phyloP scores from a whole-genome alignment of 2,888 invertebrate species.

The Mantis religiosa region DNA sequence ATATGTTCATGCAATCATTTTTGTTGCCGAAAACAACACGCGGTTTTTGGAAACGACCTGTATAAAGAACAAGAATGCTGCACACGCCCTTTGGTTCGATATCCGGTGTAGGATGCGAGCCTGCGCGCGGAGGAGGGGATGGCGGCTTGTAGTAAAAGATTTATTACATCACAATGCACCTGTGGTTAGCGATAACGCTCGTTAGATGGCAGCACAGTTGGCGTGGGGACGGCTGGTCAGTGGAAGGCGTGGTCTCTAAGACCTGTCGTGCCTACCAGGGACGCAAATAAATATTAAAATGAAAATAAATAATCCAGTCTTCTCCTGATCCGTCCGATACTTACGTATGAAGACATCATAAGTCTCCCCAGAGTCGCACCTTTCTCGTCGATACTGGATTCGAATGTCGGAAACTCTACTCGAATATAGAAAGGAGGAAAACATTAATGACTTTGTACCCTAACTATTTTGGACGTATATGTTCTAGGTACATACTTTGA shows the following conservation, averaged over 20 bases:
- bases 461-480: too few relatives aligned
- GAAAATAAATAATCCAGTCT: neutral
- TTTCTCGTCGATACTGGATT: too few relatives aligned
- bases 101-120: neutral
- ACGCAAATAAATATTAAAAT: neutral
- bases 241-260: neutral
- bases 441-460: too few relatives aligned
- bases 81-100: neutral
- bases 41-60: neutral
- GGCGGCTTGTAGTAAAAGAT: neutral
- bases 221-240: neutral
- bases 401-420: too few relatives aligned
- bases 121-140: neutral
- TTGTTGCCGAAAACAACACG: too few relatives aligned
- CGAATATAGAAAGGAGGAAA: too few relatives aligned
- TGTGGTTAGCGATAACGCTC: conserved; percentile 13
- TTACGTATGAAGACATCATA: neutral
- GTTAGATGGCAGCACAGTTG: conserved; percentile 11
- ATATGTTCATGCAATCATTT: too few relatives aligned
- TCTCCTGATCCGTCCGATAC: neutral
- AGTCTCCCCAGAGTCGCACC: neutral
- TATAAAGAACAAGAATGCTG: neutral
- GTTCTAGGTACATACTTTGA: too few relatives aligned
- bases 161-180: conserved; percentile 16
- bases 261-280: neutral